These are phyloP conservation scores for Platalea minor DNA, from an alignment of 2,797 vertebrate species.

Conservation along the genomic window DNA sequence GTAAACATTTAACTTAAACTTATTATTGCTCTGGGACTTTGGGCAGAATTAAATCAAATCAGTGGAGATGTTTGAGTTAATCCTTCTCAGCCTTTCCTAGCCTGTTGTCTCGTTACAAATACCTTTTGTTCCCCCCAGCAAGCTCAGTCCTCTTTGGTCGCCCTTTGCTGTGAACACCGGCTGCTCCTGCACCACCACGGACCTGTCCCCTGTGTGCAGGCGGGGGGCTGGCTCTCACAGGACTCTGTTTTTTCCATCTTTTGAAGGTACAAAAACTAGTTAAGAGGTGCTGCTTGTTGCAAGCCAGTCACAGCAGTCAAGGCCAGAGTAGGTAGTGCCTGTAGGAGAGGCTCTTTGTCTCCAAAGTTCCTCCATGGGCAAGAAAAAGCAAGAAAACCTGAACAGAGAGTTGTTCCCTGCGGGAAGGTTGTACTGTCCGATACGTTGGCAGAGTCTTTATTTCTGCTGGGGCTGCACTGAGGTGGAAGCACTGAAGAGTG, in stretches of 20 bases:
- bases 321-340: background rate
- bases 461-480: background rate
- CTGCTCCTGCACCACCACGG: background rate
- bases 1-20: background rate
- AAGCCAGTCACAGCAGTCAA: background rate
- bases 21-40: background rate
- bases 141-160: background rate
- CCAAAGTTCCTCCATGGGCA: background rate
- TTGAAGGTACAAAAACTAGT: background rate
- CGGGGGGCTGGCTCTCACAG: background rate
- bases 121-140: background rate
- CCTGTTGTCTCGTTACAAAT: background rate
- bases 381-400: background rate
- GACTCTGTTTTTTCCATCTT: background rate
- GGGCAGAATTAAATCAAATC: background rate
- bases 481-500: background rate
- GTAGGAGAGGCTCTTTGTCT: background rate
- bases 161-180: background rate
- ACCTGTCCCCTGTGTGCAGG: background rate
- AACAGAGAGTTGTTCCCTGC: background rate
- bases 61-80: background rate
- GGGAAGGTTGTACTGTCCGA: background rate
- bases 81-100: background rate
- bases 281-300: background rate
- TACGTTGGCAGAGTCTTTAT: rapidly evolving